Evolutionary conservation across 2,797 vertebrate species (phyloP).

Genomic region (Sebastes paucispinis): DNA sequence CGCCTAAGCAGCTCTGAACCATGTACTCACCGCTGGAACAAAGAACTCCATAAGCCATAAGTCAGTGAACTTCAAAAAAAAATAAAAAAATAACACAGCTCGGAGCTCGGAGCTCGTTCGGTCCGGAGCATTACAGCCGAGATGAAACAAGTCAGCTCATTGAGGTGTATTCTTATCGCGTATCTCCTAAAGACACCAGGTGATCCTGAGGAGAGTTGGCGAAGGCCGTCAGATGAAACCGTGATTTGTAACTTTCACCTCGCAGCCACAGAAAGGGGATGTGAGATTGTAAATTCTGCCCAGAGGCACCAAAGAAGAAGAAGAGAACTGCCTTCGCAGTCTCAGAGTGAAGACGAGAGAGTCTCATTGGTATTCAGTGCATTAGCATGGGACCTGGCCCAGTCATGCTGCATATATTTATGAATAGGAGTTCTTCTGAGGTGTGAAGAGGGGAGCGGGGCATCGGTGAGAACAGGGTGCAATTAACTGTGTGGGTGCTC

Average conservation of each 20-base stretch:
- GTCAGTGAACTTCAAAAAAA: conserved; percentile 35
- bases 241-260: conserved; percentile 69
- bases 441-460: conserved; percentile 45
- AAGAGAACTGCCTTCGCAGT: conserved; percentile 23
- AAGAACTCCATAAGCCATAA: conserved; percentile 14
- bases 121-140: conserved; percentile 18
- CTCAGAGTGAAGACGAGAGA: conserved; percentile 24
- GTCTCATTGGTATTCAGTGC: conserved; percentile 67
- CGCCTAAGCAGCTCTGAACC: conserved; percentile 34
- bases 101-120: conserved; percentile 6
- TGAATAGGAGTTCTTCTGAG: conserved; percentile 60
- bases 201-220: conserved; percentile 46
- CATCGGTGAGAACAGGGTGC: conserved; percentile 27
- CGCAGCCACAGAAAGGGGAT: conserved; percentile 28
- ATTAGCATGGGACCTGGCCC: conserved; percentile 49
- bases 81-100: not conserved
- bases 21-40: not conserved
- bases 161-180: conserved; percentile 53
- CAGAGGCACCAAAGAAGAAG: conserved; percentile 36
- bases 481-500: conserved; percentile 40
- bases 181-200: conserved; percentile 48
- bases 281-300: conserved; percentile 54
- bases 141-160: conserved; percentile 48
- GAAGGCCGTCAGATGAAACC: conserved; percentile 49
- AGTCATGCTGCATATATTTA: conserved; percentile 66